A percentile compares a stretch with the other conserved stretches of the same genome.
phyloP scores from a whole-genome alignment of 2,888 invertebrate genomes.

The Hirtodrosophila duncani region DNA sequence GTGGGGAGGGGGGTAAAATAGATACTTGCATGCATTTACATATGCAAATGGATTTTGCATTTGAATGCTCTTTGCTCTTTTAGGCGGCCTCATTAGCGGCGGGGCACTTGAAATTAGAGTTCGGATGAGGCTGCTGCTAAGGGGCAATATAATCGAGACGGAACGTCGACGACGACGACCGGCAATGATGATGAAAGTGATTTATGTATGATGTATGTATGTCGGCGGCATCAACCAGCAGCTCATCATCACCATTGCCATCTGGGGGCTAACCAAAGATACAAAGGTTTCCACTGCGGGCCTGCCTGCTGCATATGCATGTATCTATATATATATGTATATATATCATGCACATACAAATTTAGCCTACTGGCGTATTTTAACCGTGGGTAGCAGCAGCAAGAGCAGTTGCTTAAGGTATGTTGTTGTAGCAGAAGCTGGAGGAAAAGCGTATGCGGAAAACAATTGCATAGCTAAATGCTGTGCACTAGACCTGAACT shows the following conservation, averaged over 20 bases:
- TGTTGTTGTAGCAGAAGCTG: neutral
- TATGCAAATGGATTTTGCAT: conserved; percentile 38
- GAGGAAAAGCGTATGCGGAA: conserved; percentile 1
- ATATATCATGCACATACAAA: too few species aligned
- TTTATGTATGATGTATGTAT: conserved; percentile 44
- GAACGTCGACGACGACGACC: neutral
- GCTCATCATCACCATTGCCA: conserved; percentile 22
- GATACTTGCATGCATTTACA: neutral
- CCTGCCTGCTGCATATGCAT: too few species aligned
- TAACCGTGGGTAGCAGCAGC: too few species aligned
- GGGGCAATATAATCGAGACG: conserved; percentile 51
- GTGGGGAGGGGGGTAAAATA: too few species aligned
- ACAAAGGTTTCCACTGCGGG: conserved; percentile 4
- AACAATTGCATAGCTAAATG: conserved; percentile 40
- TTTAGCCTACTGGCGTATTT: too few species aligned
- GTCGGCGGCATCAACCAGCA: conserved; percentile 31
- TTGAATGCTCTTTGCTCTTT: conserved; percentile 21
- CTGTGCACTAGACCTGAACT: conserved; percentile 63
- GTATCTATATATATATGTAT: too few species aligned
- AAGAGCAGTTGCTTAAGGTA: neutral
- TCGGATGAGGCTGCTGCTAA: conserved; percentile 17
- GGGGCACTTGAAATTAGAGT: conserved; percentile 35
- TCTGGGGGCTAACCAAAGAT: conserved; percentile 3
- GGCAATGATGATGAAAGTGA: conserved; percentile 63
- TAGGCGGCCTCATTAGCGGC: conserved; percentile 34